Evolutionary conservation across 2,113 vertebrate genomes (phyloP).

Genomic region (Euleptes europaea): DNA sequence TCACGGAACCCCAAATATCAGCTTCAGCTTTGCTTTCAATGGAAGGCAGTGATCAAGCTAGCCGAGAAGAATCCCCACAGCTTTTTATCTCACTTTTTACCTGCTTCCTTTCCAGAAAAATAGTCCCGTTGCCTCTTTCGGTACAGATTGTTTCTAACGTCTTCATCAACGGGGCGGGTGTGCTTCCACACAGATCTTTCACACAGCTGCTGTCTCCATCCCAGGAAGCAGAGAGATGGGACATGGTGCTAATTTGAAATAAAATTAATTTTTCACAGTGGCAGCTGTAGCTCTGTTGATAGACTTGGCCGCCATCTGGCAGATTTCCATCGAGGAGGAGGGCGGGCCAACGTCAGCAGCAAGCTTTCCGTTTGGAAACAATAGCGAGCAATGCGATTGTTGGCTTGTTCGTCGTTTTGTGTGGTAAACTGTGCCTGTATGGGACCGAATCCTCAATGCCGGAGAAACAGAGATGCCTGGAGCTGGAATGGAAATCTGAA

Average conservation of each 20-base stretch:
- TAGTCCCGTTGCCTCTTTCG: not conserved
- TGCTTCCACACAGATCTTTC: not conserved
- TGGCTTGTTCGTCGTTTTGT: not conserved
- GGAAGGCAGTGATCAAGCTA: not conserved
- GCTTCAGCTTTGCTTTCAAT: not conserved
- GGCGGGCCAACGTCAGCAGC: not conserved
- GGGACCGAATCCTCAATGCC: not conserved
- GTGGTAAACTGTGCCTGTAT: not conserved
- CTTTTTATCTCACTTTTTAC: too few relatives aligned
- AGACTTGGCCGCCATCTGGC: slow-evolving; percentile 16
- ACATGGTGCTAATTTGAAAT: not conserved
- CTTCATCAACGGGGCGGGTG: not conserved
- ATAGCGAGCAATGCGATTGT: not conserved
- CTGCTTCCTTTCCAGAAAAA: not conserved
- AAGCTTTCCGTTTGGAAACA: not conserved
- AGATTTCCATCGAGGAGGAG: not conserved
- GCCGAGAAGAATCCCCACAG: not conserved
- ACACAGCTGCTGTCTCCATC: not conserved
- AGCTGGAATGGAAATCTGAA: too few relatives aligned
- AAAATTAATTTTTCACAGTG: not conserved
- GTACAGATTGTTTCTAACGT: not conserved
- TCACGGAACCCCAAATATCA: not conserved
- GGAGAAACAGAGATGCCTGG: too few relatives aligned
- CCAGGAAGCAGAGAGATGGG: rapidly evolving
- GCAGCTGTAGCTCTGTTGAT: slow-evolving; percentile 8